Conservation (phyloP, 2,888 invertebrate genomes). For the Epistrophella euchroma region DNA sequence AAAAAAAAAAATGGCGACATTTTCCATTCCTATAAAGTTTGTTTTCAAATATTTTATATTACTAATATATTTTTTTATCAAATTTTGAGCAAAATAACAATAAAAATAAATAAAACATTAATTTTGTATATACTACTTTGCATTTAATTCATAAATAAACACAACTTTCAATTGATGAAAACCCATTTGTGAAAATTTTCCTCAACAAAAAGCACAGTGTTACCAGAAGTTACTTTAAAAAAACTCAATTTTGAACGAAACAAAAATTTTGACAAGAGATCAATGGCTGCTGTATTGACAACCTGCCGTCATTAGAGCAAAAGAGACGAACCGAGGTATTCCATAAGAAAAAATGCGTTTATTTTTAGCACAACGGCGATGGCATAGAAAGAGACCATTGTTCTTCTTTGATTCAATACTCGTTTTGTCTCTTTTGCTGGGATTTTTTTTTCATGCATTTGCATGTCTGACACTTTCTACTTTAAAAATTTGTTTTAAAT, state of each 20-base stretch:
- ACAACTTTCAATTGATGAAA: conserved; percentile 63
- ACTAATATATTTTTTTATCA: background rate
- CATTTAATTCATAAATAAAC: conserved; percentile 11
- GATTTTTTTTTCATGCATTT: conserved; percentile 56
- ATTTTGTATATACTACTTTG: background rate
- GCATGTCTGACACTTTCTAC: conserved; percentile 70
- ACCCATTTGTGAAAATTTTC: conserved; percentile 40
- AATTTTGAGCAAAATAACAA: background rate
- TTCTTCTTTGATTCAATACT: conserved; percentile 4
- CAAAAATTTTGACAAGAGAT: conserved; percentile 65
- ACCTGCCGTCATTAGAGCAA: conserved; percentile 57
- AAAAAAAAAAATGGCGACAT: conserved; percentile 71
- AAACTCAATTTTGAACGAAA: conserved; percentile 36
- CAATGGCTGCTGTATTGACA: conserved; percentile 58
- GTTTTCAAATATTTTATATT: background rate
- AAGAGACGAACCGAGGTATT: conserved; percentile 46
- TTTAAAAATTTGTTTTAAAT: conserved; percentile 24
- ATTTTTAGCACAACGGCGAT: conserved; percentile 66
- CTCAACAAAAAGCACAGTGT: conserved; percentile 39
- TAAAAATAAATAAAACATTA: conserved; percentile 12
- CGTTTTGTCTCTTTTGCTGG: conserved; percentile 53
- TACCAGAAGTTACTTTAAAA: conserved; percentile 47
- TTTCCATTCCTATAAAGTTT: conserved; percentile 48
- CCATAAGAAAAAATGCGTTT: conserved; percentile 50
- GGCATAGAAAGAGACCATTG: conserved; percentile 41